Base-by-base conservation (phyloP, 1,140 invertebrate species). In the Drosophila mayri region DNA sequence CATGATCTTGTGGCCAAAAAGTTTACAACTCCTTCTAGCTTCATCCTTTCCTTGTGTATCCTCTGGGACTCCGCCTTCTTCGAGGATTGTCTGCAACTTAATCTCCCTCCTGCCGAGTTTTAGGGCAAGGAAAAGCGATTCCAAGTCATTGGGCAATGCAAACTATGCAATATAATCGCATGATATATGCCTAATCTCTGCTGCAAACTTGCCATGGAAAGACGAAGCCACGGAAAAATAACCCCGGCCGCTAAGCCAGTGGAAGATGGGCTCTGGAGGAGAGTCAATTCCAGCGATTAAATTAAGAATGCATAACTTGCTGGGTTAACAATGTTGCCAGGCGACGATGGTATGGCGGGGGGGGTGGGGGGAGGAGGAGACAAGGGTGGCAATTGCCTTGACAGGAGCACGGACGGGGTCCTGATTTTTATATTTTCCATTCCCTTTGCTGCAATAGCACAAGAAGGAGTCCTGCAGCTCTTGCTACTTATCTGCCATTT, bases 291-390 rank as follows among this genome's bases (percentile, higher is more conserved):
- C 78, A 81, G 81, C 85, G 86, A 90, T 90, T 90, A 90, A 90
- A 90, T 90, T 90, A 90, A 90, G 81, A 90, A 90, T 90, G 85
- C 85, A 90, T 90, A 90, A 90, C 85, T 90, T 90, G 71, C 81
- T 64, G 78, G 86, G 81, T 85, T 90, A 90, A 88, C 85, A 90
- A 65, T 79, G 81, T 81, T 73, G 40, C 65, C 60, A 25, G 43
- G 37, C n/a, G 44, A 32, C 47, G 18, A 22, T 37, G 50, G 49
- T 35, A 30, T 32, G 37, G 57, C 1, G 9, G n/a, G 52, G 37
- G 25, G 25, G 41, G 25, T 25, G 25, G 25, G 22, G 4, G 25
- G 28, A 22, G 47, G 32, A 28, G 54, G 22, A 30, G 20, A 9
- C 7, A 22, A 73, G 55, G 57, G n/a, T 41, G 25, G 40, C 62